Evolutionary conservation across 2,888 invertebrate species (phyloP), one percentile per base, ranked within the genome.

Genomic region (Crepidodera aurea): DNA sequence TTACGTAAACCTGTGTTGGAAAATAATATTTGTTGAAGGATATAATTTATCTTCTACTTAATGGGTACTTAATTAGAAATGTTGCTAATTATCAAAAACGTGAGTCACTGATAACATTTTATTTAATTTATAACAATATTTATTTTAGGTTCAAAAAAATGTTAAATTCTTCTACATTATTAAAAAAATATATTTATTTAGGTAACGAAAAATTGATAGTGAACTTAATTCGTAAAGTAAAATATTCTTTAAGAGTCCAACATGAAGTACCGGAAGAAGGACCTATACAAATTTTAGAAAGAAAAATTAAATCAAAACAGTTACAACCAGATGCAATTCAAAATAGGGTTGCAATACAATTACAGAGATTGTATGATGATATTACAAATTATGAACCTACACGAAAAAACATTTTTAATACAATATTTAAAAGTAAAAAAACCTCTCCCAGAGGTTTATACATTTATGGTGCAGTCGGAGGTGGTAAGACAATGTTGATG

Each of bases 401-500:
- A 5, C 80, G 78, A 69, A 77, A 76, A 54, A 81, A 78, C 40
- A 71, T 85, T 25, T 79, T 86, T 50, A 78, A 75, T 65, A 78
- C 66, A 73, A 77, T 79, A 55, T 77, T 78, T 76, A 48, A 54
- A 1, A 51, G 25, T 4, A 71, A 67, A 29, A 66, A 71, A 62
- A 77, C 83, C 65, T 84, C 84, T 34, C 92, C 92, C 0, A 88
- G 88, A 80, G 96, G 96, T 3, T 82, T 96, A 8, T 96, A 97
- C 76, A 88, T 96, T 62, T 89, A 91, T 82, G 96, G 96, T 58
- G 90, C 94, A 76, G 94, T 95, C 66, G 94, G 96, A 44, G 94
- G 95, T 71, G 99, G 99, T 42, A 99, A 99, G 85, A 99, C 99
- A 4, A 98, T 98, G 91, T 83, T 99, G 60, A 99, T 99, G 99